Percentiles rank a stretch among this genome's conserved stretches.
Conservation (phyloP, 2,797 vertebrate genomes). For the Falco cherrug region DNA sequence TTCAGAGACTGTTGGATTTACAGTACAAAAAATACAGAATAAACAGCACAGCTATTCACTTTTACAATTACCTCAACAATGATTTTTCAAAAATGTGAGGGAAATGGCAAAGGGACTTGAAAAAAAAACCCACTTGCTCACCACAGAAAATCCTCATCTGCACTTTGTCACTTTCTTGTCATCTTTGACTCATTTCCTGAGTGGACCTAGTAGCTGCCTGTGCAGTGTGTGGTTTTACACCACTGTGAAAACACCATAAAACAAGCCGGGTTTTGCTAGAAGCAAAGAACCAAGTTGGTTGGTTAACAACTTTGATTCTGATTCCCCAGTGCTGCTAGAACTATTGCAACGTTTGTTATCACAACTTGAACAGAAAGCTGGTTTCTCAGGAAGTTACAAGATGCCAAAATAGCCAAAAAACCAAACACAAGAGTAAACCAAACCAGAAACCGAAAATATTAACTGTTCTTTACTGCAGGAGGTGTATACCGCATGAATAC, state of each 20-base stretch:
- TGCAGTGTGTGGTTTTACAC: background rate
- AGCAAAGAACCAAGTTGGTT: background rate
- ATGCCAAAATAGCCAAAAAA: background rate
- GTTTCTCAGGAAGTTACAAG: background rate
- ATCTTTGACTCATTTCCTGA: background rate
- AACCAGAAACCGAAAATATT: background rate
- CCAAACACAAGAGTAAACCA: background rate
- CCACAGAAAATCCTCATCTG: background rate
- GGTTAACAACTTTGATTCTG: background rate
- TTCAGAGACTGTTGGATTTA: background rate
- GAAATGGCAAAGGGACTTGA: background rate
- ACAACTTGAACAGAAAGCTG: background rate
- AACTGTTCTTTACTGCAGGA: background rate
- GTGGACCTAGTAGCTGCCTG: background rate
- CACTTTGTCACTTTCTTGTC: background rate
- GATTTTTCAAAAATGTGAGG: fast-evolving
- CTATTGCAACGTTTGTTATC: background rate
- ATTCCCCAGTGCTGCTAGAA: background rate
- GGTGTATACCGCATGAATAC: background rate
- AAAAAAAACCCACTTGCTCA: background rate
- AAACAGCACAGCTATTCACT: background rate
- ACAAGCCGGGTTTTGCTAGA: background rate
- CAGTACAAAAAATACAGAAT: background rate
- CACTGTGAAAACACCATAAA: background rate
- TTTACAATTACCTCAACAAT: background rate